A percentile compares a stretch with the other conserved stretches of the same genome.
Evolutionary conservation across 2,113 vertebrate species (phyloP).

Genomic region (Trogon melanurus): DNA sequence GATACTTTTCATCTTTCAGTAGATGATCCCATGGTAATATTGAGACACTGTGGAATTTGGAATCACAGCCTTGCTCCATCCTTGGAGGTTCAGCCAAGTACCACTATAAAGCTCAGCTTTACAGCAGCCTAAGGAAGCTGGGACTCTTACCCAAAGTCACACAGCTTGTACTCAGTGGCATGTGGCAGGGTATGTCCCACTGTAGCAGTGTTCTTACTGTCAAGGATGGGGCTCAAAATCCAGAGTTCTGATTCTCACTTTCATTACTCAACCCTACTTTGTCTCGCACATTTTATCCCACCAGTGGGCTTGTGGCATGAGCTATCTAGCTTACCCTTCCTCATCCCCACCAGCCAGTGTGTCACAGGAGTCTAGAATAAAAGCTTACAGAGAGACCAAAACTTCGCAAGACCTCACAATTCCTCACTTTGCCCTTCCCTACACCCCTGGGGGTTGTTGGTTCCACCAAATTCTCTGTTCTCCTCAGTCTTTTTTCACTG

Average conservation of each 20-base stretch:
- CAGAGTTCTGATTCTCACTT: not conserved
- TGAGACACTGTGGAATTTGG: not conserved
- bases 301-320: not conserved
- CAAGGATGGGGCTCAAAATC: not conserved
- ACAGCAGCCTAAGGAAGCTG: not conserved
- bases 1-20: not conserved
- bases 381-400: not conserved
- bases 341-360: not conserved
- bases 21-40: not conserved
- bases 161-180: not conserved
- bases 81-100: not conserved
- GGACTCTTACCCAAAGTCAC: fast-evolving
- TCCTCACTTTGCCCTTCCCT: not conserved
- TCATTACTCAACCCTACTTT: not conserved
- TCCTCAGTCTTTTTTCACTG: not conserved
- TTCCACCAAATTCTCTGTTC: not conserved
- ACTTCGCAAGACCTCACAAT: not conserved
- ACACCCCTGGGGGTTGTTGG: not conserved
- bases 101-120: not conserved
- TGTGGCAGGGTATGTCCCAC: not conserved
- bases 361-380: not conserved
- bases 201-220: not conserved
- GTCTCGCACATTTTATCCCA: fast-evolving
- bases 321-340: not conserved
- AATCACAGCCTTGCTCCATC: not conserved